Percentiles rank a stretch among this genome's conserved stretches.
Conservation (phyloP, 2,797 vertebrate species). For the Acanthis flammea region DNA sequence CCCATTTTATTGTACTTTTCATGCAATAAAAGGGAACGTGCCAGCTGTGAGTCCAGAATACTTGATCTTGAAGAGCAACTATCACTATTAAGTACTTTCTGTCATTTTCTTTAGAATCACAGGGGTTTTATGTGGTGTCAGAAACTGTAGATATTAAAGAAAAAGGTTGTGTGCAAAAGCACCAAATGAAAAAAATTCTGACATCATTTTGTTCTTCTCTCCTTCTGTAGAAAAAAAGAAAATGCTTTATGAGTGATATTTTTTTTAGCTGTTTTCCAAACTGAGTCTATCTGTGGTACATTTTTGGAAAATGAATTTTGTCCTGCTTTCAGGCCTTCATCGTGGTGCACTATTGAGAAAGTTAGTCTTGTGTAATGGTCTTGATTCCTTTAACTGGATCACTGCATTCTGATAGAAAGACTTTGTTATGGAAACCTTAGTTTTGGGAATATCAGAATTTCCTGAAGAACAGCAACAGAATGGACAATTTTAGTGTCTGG, state of each 20-base stretch:
- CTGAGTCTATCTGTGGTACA: background rate
- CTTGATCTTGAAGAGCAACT: background rate
- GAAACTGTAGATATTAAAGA: background rate
- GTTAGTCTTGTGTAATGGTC: background rate
- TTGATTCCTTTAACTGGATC: slow-evolving; percentile 15
- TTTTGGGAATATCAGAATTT: slow-evolving; percentile 19
- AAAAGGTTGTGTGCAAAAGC: background rate
- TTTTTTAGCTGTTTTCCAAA: background rate
- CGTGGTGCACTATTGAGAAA: background rate
- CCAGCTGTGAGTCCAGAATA: background rate
- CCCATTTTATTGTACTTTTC: background rate
- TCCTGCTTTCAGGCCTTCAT: background rate
- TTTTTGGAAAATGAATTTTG: background rate
- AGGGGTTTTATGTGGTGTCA: background rate
- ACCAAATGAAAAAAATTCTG: background rate
- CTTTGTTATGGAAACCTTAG: background rate
- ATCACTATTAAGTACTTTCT: background rate
- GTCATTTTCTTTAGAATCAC: background rate
- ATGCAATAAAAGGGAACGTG: background rate
- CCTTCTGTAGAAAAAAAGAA: background rate
- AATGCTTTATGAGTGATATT: background rate
- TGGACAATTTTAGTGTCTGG: background rate
- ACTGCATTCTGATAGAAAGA: slow-evolving; percentile 39
- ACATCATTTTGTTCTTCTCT: background rate
- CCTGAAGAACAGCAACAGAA: background rate